Evolutionary conservation across 2,113 vertebrate genomes (phyloP), one percentile per base, ranked within the genome.

Genomic region (Orycteropus afer): DNA sequence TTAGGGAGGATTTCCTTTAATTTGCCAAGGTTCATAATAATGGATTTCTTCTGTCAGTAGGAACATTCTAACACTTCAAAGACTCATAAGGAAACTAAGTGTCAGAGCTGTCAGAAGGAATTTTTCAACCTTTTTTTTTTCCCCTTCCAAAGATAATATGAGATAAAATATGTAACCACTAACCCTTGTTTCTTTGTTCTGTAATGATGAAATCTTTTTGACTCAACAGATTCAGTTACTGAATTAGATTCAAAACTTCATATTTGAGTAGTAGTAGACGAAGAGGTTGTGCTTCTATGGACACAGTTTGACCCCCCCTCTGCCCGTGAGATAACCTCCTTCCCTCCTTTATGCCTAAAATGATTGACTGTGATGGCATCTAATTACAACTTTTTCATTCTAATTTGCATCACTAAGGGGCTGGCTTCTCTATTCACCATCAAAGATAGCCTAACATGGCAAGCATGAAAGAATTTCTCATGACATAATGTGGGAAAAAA

Each of bases 351-450:
- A 87, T 45, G 47, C 40, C n/a, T 71, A 74, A 71, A 22, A 82
- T 96, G 88, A 97, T 93, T 94, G 96, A 94, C 92, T 87, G n/a
- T 57, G 81, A 96, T 96, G 95, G 86, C 92, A 90, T 81, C 96
- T 96, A 96, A 96, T 97, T 96, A 92, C 77, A 91, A 87, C 59
- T 79, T 79, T 93, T 88, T 89, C 59, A 49, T 79, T 88, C 85
- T 96, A 85, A 95, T 97, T 97, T 94, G 92, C 92, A 96, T 97
- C 80, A 90, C 95, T 97, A 90, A 96, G 59, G 77, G 59, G 3
- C 51, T 40, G 20, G 85, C 34, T 87, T 94, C 87, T 96, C 65
- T 93, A 51, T 85, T 95, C 95, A 55, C 63, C 71, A 85, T 81
- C 61, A 79, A 55, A 87, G 87, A 96, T 57, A 96, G 65, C 77